Conservation (phyloP, 2,797 vertebrate species). For the Pogonophryne albipinna region DNA sequence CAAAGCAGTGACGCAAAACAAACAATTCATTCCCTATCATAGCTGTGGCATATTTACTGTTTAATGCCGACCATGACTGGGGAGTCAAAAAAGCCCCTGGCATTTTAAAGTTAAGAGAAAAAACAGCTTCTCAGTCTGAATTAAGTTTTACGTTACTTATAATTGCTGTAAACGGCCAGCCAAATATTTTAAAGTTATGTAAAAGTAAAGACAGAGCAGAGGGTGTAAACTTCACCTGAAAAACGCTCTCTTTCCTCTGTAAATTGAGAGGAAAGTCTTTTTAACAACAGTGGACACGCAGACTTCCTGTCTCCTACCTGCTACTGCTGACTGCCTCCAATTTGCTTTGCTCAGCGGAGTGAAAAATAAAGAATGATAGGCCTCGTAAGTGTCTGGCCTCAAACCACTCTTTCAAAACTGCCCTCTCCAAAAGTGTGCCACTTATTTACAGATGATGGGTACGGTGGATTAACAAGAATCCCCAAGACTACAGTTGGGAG, state of each 20-base stretch:
- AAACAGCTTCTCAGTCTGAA: slow-evolving; percentile 12
- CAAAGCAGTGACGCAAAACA: slow-evolving; percentile 73
- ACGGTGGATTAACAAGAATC: slow-evolving; percentile 80
- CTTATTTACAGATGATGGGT: slow-evolving; percentile 82
- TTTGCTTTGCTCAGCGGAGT: slow-evolving; percentile 76
- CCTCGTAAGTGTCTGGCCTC: slow-evolving; percentile 67
- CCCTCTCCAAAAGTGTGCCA: slow-evolving; percentile 67
- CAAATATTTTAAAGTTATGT: slow-evolving; percentile 37
- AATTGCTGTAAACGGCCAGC: slow-evolving; percentile 33
- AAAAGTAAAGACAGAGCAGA: slow-evolving; percentile 35
- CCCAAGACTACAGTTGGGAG: slow-evolving; percentile 75
- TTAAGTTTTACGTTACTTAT: slow-evolving; percentile 41
- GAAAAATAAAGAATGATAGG: slow-evolving; percentile 76
- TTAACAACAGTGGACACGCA: slow-evolving; percentile 43
- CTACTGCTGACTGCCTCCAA: slow-evolving; percentile 64
- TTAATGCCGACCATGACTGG: slow-evolving; percentile 45
- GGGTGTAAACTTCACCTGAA: slow-evolving; percentile 14
- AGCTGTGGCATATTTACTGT: slow-evolving; percentile 55
- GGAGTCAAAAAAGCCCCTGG: slow-evolving; percentile 60
- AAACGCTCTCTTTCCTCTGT: slow-evolving; percentile 20
- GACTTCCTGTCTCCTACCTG: slow-evolving; percentile 57
- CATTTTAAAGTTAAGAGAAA: slow-evolving; percentile 49
- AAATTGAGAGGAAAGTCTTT: slow-evolving; percentile 45
- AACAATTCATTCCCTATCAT: slow-evolving; percentile 69
- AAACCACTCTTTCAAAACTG: slow-evolving; percentile 65